These are phyloP conservation scores for Tethea ocularis DNA, from an alignment of 2,888 invertebrate genomes.

Conservation along the genomic window DNA sequence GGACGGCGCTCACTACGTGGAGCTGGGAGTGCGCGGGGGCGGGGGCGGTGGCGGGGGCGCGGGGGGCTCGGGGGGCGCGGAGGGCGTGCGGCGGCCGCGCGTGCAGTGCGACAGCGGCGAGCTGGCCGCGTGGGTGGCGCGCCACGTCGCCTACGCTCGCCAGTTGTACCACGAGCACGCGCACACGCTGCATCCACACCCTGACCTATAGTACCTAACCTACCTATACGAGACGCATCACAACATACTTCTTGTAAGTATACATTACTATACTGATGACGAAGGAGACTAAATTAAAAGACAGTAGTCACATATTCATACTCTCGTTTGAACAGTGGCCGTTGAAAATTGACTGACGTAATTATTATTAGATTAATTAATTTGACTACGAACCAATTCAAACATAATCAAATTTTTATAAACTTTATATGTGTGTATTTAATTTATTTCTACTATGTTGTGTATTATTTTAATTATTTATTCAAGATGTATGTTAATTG, in stretches of 20 bases:
- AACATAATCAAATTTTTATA: not conserved
- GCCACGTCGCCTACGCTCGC: conserved; percentile 95
- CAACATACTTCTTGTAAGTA: not conserved
- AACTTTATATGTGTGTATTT: not conserved
- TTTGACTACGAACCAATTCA: not conserved
- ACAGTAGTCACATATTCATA: not conserved
- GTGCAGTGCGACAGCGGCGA: conserved; percentile 90
- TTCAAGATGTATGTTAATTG: too few relatives aligned
- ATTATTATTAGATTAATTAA: not conserved
- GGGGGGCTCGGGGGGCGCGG: conserved; percentile 64
- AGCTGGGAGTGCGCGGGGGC: conserved; percentile 85
- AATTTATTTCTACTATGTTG: too few relatives aligned
- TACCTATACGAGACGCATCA: not conserved
- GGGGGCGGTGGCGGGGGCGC: conserved; percentile 63
- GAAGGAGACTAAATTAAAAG: too few relatives aligned
- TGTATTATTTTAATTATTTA: too few relatives aligned
- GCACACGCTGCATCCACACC: conserved; percentile 85
- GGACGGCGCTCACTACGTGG: conserved; percentile 86
- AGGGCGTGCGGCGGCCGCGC: conserved; percentile 86
- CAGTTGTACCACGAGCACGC: conserved; percentile 92
- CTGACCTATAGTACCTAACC: conserved; percentile 35
- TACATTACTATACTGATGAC: too few relatives aligned
- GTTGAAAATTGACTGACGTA: not conserved
- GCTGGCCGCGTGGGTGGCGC: conserved; percentile 88
- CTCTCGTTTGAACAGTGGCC: not conserved